Percentiles rank a stretch among this genome's conserved stretches.
These are phyloP conservation scores for Scomberomorus guttatus DNA, from an alignment of 2,797 vertebrate genomes.

Conservation along the genomic window DNA sequence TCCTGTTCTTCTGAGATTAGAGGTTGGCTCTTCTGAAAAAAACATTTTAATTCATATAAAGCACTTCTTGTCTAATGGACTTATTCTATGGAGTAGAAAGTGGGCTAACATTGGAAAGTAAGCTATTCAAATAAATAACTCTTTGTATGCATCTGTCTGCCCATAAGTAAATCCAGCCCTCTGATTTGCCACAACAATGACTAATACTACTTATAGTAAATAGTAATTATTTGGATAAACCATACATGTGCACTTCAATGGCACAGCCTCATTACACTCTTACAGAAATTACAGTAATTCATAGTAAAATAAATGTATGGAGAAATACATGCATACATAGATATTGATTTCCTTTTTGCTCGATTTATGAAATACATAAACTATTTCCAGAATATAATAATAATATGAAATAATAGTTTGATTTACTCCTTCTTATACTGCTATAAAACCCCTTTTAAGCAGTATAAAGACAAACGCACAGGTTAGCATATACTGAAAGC, in stretches of 20 bases:
- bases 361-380: not conserved
- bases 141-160: too few species aligned
- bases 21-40: constrained; percentile 5
- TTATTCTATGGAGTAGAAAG: not conserved
- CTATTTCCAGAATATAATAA: too few species aligned
- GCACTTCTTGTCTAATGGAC: not conserved
- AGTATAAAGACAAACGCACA: not conserved
- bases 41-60: constrained; percentile 27
- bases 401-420: not conserved
- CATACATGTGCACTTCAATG: not conserved
- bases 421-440: not conserved
- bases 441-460: too few species aligned
- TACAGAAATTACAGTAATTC: not conserved
- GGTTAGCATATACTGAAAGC: not conserved
- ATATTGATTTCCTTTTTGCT: not conserved
- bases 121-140: not conserved
- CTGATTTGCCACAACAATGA: too few species aligned
- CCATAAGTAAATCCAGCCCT: too few species aligned
- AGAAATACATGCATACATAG: not conserved
- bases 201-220: too few species aligned
- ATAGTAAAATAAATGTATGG: not conserved
- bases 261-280: not conserved
- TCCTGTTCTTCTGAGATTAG: constrained; percentile 14
- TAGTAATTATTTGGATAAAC: too few species aligned
- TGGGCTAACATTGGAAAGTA: not conserved